Percentiles rank a stretch among this genome's conserved stretches.
phyloP scores from a whole-genome alignment of 2,888 invertebrate species.

The Lydus trimaculatus region DNA sequence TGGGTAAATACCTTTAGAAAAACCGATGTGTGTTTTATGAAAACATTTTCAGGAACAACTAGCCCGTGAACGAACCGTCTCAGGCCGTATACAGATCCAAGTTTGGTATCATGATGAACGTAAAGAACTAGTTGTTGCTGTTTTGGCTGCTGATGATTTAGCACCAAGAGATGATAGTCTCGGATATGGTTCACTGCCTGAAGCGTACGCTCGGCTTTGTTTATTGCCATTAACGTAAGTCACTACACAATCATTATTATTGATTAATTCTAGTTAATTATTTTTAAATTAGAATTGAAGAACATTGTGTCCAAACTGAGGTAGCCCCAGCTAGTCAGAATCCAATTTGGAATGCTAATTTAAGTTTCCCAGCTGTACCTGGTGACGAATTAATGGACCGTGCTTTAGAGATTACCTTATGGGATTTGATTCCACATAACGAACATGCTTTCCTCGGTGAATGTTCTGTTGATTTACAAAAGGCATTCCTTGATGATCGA shows the following conservation, averaged over 20 bases:
- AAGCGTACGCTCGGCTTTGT: constrained; percentile 84
- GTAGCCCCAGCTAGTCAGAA: constrained; percentile 86
- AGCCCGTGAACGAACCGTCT: constrained; percentile 76
- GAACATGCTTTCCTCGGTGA: constrained; percentile 84
- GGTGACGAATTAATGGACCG: constrained; percentile 82
- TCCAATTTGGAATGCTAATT: constrained; percentile 92
- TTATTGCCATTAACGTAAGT: constrained; percentile 82
- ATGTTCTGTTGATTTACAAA: constrained; percentile 80
- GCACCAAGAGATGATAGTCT: constrained; percentile 79
- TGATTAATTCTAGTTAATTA: neutral
- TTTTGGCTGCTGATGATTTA: constrained; percentile 86
- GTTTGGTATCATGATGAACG: constrained; percentile 88
- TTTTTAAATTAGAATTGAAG: constrained; percentile 69
- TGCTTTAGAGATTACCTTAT: constrained; percentile 84
- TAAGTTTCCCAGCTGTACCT: constrained; percentile 81
- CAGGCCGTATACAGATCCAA: constrained; percentile 85
- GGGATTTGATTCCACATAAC: constrained; percentile 85
- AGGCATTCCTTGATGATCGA: constrained; percentile 86
- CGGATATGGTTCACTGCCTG: constrained; percentile 80
- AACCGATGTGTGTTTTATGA: neutral
- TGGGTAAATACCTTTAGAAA: neutral
- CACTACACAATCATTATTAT: neutral
- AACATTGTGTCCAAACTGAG: constrained; percentile 80
- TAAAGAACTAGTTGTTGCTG: constrained; percentile 82
- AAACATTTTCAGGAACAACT: constrained; percentile 69